Percentiles rank a stretch among this genome's conserved stretches.
phyloP scores from a whole-genome alignment of 2,113 vertebrate genomes.

The Rhinoderma darwinii region DNA sequence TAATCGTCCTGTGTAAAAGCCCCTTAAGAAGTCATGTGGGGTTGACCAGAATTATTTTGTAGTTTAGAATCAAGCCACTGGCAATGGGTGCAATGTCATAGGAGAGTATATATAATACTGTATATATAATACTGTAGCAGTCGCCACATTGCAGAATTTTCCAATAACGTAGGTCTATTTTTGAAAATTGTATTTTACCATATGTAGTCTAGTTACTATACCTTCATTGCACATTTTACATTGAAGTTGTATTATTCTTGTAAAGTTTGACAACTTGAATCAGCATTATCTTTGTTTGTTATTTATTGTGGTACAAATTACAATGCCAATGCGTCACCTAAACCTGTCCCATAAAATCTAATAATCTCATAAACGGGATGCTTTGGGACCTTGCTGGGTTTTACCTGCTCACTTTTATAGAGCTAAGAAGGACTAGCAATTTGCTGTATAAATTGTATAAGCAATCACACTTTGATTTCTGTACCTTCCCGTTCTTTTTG shows the following conservation, averaged over 20 bases:
- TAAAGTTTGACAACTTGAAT: conserved; percentile 67
- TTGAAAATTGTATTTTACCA: not conserved
- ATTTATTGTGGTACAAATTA: conserved; percentile 48
- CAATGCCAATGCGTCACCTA: conserved; percentile 62
- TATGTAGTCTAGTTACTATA: not conserved
- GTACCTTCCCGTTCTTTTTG: conserved; percentile 29
- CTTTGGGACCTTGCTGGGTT: conserved; percentile 68
- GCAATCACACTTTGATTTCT: conserved; percentile 46
- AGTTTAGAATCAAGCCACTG: not conserved
- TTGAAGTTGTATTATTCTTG: conserved; percentile 58
- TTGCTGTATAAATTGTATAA: conserved; percentile 61
- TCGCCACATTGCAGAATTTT: not conserved
- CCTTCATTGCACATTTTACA: conserved; percentile 26
- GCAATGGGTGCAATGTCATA: no score
- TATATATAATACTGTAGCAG: not conserved
- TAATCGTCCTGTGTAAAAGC: no score
- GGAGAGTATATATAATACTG: no score
- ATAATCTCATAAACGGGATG: conserved; percentile 71
- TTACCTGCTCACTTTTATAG: conserved; percentile 72
- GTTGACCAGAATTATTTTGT: not conserved
- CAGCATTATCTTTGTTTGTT: conserved; percentile 66
- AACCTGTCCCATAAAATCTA: conserved; percentile 66
- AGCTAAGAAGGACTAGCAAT: conserved; percentile 70
- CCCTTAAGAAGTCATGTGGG: no score
- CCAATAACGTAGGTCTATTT: not conserved